These are phyloP conservation scores for Nothobranchius furzeri DNA, from an alignment of 2,113 vertebrate genomes.

Conservation along the genomic window DNA sequence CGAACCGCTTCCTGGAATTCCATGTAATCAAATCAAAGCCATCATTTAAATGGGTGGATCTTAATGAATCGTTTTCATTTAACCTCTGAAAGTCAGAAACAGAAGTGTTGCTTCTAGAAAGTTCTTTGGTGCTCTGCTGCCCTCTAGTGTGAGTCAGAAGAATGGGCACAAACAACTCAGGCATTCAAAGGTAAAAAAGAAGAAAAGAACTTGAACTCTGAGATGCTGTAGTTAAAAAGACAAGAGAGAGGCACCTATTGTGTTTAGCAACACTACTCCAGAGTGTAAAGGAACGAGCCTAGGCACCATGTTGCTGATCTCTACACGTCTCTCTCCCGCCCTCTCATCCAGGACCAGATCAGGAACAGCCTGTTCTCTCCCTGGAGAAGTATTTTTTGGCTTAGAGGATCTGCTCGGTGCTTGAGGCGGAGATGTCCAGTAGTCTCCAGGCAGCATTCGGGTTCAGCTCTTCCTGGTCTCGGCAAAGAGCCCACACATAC, in stretches of 20 bases:
- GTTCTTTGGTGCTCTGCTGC: slow-evolving; percentile 36
- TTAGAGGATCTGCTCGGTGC: slow-evolving; percentile 95
- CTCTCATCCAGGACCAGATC: slow-evolving; percentile 3
- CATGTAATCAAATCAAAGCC: neutral
- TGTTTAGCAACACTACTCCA: slow-evolving; percentile 6
- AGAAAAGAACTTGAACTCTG: neutral
- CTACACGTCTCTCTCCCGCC: neutral
- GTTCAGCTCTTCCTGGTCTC: slow-evolving; percentile 94
- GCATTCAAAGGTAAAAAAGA: neutral
- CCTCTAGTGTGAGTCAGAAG: slow-evolving; percentile 52
- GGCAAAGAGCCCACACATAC: slow-evolving; percentile 95
- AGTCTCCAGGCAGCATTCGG: slow-evolving; percentile 92
- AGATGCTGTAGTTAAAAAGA: slow-evolving; percentile 1
- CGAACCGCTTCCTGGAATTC: neutral
- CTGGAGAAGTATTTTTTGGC: slow-evolving; percentile 30
- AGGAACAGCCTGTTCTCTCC: slow-evolving; percentile 26
- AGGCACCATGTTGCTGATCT: slow-evolving; percentile 2
- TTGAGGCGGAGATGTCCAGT: slow-evolving; percentile 92
- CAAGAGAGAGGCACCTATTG: slow-evolving; percentile 5
- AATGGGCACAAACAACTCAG: slow-evolving; percentile 1
- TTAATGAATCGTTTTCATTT: neutral
- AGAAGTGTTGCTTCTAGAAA: neutral
- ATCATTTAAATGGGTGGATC: neutral
- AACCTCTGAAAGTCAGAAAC: neutral
- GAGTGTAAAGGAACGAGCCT: neutral